Evolutionary conservation across 1,140 invertebrate species (phyloP).

Genomic region (Caerostris extrusa): DNA sequence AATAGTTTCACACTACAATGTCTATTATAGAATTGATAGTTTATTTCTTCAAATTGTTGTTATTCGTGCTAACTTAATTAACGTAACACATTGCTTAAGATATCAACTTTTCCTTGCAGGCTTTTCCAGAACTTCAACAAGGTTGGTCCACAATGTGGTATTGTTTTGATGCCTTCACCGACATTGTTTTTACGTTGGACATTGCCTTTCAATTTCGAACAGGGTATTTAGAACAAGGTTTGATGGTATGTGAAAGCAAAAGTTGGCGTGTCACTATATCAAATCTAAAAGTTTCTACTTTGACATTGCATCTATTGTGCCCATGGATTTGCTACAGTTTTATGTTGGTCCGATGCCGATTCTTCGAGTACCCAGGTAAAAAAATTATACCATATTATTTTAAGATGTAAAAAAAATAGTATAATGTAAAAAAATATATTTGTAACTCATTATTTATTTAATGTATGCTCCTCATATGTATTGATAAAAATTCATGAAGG

Average conservation of each 20-base stretch:
- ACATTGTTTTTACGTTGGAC: conserved; percentile 93
- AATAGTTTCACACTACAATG: too few species aligned
- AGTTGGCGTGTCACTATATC: conserved; percentile 93
- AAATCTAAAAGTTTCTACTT: conserved; percentile 92
- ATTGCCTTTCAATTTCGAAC: conserved; percentile 95
- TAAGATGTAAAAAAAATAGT: too few species aligned
- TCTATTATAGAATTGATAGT: too few species aligned
- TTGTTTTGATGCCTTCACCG: conserved; percentile 90
- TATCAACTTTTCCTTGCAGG: conserved; percentile 84
- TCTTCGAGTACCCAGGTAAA: conserved; percentile 83
- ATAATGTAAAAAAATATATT: too few species aligned
- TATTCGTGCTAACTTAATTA: too few species aligned
- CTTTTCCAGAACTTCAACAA: conserved; percentile 92
- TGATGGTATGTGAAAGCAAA: conserved; percentile 96
- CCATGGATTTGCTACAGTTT: conserved; percentile 92
- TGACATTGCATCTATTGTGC: conserved; percentile 91
- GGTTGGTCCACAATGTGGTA: conserved; percentile 87
- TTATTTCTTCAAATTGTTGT: too few species aligned
- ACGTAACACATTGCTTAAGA: too few species aligned
- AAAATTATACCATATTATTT: neutral
- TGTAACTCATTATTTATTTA: too few species aligned
- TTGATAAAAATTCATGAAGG: too few species aligned
- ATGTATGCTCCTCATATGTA: too few species aligned
- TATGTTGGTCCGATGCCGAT: conserved; percentile 90
- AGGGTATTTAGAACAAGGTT: conserved; percentile 96